phyloP scores from a whole-genome alignment of 2,113 vertebrate genomes.

The Paraplagusia blochii region DNA sequence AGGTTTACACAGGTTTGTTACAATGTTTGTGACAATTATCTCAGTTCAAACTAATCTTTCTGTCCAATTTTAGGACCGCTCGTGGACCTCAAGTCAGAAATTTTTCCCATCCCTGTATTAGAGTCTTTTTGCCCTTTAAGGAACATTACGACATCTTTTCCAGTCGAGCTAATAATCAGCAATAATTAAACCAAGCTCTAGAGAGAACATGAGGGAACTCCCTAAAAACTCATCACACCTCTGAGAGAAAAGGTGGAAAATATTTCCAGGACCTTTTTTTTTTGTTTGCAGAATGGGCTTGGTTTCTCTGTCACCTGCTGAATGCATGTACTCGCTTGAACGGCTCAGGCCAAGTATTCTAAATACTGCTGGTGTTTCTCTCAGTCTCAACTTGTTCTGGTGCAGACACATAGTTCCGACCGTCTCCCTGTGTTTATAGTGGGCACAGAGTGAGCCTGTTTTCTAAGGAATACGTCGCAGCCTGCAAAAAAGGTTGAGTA shows the following conservation, averaged over 20 bases:
- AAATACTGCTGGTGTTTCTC: slow-evolving; percentile 7
- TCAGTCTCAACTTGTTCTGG: slow-evolving; percentile 45
- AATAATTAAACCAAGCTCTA: no score
- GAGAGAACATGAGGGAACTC: no score
- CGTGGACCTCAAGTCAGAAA: no score
- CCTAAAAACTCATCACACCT: no score
- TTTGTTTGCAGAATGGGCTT: slow-evolving; percentile 16
- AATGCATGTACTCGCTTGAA: slow-evolving; percentile 30
- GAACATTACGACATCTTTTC: no score
- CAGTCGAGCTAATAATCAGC: no score
- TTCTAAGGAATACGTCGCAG: not conserved
- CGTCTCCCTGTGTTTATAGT: not conserved
- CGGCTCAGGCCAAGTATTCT: not conserved
- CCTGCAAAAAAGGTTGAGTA: not conserved
- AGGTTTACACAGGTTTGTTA: no score
- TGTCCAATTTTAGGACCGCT: no score
- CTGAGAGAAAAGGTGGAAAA: not conserved
- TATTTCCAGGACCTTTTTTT: not conserved
- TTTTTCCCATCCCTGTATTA: no score
- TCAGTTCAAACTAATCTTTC: no score
- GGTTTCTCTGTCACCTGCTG: not conserved
- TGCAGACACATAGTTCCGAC: not conserved
- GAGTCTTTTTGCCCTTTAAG: no score
- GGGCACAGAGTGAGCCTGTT: not conserved
- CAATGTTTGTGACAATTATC: no score